Evolutionary conservation across 2,797 vertebrate species (phyloP), one percentile per base, ranked within the genome.

Genomic region (Pelodytes ibericus): DNA sequence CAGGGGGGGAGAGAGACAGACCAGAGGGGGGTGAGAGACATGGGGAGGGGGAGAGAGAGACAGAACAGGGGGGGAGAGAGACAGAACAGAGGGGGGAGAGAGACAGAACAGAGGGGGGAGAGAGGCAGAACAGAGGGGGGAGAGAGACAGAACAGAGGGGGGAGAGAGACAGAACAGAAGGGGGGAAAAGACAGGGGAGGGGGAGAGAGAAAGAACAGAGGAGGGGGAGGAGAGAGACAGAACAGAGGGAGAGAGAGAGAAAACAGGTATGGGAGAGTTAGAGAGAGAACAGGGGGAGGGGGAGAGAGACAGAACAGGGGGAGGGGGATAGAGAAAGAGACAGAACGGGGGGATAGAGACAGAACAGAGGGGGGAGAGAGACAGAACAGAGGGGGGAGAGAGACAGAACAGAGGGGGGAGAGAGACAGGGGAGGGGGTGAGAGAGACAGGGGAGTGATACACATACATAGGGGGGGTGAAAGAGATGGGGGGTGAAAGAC

Each of bases 351-450:
- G 31, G 31, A 36, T 4, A 36, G 10, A 36, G 31, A 36, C 31
- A 36, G 31, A 4, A 10, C 4, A 0, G 27, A 39, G 11, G 18
- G 27, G 8, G 18, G 44, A 26, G 5, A 53, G 20, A 33, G 44
- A 0, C 0, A 36, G n/a, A 13, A 36, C 31, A 36, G 10, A 10
- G 31, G 10, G 31, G 31, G 31, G 31, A 10, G 31, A 4, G 31
- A 36, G 10, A 36, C 4, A 36, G 31, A n/a, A 36, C 4, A 4
- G 10, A 4, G 31, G 10, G 4, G 10, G 10, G 4, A 4, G 31
- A 4, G 31, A 4, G 31, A 36, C 31, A 36, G 10, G 31, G 31
- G 10, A 10, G 31, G 31, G 31, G 31, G 31, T 36, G 31, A 36
- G 10, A 36, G 31, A 36, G 31, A 36, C 4, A 4, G 10, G 4